Evolutionary conservation across 2,113 vertebrate species (phyloP), one percentile per base, ranked within the genome.

Genomic region (Misgurnus mizolepis): DNA sequence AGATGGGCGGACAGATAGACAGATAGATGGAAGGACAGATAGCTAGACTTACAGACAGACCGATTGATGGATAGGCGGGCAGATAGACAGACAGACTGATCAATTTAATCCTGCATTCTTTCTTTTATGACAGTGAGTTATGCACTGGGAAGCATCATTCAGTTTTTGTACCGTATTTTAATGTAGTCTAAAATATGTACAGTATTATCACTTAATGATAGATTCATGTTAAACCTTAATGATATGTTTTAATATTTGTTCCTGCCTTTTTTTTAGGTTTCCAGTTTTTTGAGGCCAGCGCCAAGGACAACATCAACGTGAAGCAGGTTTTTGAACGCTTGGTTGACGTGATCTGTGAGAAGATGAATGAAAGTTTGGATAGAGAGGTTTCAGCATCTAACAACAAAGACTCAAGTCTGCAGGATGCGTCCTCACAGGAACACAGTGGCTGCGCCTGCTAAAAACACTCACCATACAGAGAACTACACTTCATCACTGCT

Each of bases 231-330:
- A 1, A 56, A 17, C 12, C 55, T n/a, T n/a, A 15, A 7, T 56
- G 0, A 34, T 27, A 6, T 12, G 14, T 7, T 8, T 14, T 43
- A 7, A 6, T 18, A n/a, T 15, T 56, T 53, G 18, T 12, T 47
- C 7, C n/a, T 34, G 27, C 27, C 27, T 1, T 34, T 34, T 34
- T 34, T 10, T 3, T 78, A 97, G 96, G 96, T 58, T 96, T 97
- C 60, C 95, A 95, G 88, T 97, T 96, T 88, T 97, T 97, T 0
- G 96, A 97, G 83, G 95, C 95, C 89, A 97, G 96, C 0, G 96
- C 96, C 1, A 97, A 96, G 86, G 96, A 97, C 87, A 96, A 95
- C 88, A 90, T 96, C 86, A 97, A 96, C 0, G 95, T 97, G 79
- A 96, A 96, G 89, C 96, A 97, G 88, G 95, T 95, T 79, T 97